Conservation (phyloP, 2,888 invertebrate genomes). For the Rapana venosa region DNA sequence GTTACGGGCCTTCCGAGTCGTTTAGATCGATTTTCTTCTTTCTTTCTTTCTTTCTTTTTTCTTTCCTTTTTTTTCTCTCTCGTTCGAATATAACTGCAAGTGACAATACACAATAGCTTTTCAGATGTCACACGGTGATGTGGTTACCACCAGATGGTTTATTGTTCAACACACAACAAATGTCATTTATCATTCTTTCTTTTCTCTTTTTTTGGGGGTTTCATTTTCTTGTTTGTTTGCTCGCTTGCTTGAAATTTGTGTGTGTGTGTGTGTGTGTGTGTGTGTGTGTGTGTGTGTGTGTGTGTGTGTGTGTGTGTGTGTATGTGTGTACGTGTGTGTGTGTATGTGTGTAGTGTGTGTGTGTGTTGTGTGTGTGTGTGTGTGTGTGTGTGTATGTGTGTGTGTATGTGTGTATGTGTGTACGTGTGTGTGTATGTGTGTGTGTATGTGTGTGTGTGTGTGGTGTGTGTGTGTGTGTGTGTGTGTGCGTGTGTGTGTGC, state of each 20-base stretch:
- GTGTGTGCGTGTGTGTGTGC: conserved; percentile 3
- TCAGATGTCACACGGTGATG: no score
- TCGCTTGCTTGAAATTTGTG: not conserved
- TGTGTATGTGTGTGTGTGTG: conserved; percentile 6
- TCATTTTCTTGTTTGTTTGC: not conserved
- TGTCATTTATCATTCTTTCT: no score
- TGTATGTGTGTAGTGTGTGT: no score
- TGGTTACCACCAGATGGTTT: no score
- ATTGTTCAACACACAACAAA: no score
- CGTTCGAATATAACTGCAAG: no score
- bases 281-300: not conserved
- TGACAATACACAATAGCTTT: no score
- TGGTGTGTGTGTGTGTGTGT: conserved; percentile 11
- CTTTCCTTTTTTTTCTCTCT: no score
- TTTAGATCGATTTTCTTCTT: no score
- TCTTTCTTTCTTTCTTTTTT: no score
- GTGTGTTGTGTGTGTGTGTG: not conserved
- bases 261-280: conserved; percentile 1
- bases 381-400: not conserved
- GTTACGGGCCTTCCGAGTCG: no score
- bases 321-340: not conserved
- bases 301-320: not conserved
- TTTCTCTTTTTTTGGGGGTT: not conserved
- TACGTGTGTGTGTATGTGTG: not conserved
- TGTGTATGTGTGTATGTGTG: not conserved